Percentiles rank a stretch among this genome's conserved stretches.
Evolutionary conservation across 2,888 invertebrate species (phyloP).

Genomic region (Cancer borealis): DNA sequence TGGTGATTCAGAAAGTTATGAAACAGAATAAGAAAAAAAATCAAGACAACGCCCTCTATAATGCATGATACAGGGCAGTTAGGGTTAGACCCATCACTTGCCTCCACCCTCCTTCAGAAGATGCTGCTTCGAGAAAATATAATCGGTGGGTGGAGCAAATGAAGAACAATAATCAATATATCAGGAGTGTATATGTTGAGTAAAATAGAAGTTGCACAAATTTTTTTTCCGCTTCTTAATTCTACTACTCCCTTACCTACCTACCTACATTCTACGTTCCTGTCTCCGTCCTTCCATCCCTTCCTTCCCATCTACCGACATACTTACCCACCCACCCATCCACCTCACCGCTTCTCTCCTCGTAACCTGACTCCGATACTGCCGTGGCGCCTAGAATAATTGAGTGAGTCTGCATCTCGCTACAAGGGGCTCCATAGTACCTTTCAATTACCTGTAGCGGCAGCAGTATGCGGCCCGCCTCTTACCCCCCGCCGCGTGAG

Average conservation of each 20-base stretch:
- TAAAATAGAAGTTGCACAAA: background rate
- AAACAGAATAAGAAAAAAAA: background rate
- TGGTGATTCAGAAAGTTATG: background rate
- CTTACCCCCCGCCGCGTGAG: constrained; percentile 42
- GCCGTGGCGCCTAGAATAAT: constrained; percentile 3
- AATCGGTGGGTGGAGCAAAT: background rate
- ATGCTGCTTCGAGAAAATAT: background rate
- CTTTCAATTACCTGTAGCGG: constrained; percentile 45
- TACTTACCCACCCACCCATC: background rate
- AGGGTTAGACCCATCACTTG: background rate
- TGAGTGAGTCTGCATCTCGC: background rate
- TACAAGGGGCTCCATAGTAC: constrained; percentile 17
- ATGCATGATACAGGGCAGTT: background rate
- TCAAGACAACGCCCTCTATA: background rate
- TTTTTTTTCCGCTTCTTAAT: background rate
- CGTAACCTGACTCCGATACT: background rate
- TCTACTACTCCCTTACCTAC: background rate
- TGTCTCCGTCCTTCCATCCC: background rate
- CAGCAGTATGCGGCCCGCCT: constrained; percentile 17
- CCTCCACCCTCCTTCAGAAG: background rate
- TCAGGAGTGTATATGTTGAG: background rate
- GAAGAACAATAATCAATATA: background rate
- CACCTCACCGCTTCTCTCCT: background rate
- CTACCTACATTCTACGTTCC: background rate
- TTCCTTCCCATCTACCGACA: background rate